Percentiles rank a stretch among this genome's conserved stretches.
Evolutionary conservation across 23 tunicate species (phyloP).

Genomic region (Trididemnum miniatum): DNA sequence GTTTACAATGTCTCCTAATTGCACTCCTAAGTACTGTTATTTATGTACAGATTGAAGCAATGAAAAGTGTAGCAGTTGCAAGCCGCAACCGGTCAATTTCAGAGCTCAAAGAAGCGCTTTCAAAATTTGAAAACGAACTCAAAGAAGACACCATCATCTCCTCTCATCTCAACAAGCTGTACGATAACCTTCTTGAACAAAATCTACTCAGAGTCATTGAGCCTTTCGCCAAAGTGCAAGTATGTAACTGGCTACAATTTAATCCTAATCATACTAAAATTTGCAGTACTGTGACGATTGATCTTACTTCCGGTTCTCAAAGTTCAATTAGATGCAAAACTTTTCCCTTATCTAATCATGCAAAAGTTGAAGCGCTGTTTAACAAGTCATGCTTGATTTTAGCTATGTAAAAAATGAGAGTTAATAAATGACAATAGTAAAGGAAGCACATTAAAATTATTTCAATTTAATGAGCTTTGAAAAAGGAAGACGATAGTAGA

Average conservation of each 20-base stretch:
- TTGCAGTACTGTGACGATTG: neutral
- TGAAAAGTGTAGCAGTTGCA: conserved; percentile 92
- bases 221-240: conserved; percentile 94
- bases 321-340: neutral
- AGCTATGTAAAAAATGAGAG: too few species aligned
- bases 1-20: too few species aligned
- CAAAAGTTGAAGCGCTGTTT: neutral
- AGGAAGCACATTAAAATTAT: too few species aligned
- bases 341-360: too few species aligned
- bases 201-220: conserved; percentile 91
- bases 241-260: neutral
- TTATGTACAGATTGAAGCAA: conserved; percentile 98
- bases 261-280: neutral
- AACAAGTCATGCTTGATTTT: neutral
- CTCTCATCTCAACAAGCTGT: conserved; percentile 89
- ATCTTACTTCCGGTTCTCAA: neutral
- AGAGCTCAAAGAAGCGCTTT: conserved; percentile 51
- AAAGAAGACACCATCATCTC: conserved; percentile 74
- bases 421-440: too few species aligned
- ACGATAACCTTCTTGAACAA: conserved; percentile 94
- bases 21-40: too few species aligned
- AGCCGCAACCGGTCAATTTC: conserved; percentile 90
- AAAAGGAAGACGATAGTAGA: too few species aligned
- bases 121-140: conserved; percentile 54
- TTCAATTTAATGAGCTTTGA: too few species aligned